Evolutionary conservation across 2,797 vertebrate genomes (phyloP).

Genomic region (Pogonophryne albipinna): DNA sequence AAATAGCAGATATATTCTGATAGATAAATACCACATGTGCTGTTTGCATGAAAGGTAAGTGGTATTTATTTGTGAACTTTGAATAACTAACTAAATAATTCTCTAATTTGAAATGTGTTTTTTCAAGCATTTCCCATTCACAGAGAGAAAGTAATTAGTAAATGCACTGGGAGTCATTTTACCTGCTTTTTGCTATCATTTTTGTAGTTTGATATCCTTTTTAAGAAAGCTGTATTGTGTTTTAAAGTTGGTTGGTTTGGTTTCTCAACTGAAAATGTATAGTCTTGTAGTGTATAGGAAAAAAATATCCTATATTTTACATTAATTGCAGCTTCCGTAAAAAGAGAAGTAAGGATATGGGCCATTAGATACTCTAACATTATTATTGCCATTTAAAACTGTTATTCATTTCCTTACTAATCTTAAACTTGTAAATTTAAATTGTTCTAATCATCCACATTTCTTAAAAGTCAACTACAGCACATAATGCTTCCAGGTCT

Average conservation of each 20-base stretch:
- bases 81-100: not conserved
- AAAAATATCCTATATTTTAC: no score
- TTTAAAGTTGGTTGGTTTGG: not conserved
- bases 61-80: not conserved
- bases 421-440: conserved; percentile 19
- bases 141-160: no score
- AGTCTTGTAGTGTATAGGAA: not conserved
- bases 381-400: no score
- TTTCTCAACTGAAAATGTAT: not conserved
- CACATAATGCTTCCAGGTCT: not conserved
- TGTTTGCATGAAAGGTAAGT: not conserved
- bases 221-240: not conserved
- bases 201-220: not conserved
- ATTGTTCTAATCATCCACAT: conserved; percentile 28
- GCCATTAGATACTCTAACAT: no score
- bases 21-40: not conserved
- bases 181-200: not conserved
- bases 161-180: not conserved
- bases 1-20: not conserved
- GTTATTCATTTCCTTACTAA: conserved; percentile 1
- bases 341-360: no score
- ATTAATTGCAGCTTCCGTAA: no score
- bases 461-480: conserved; percentile 10
- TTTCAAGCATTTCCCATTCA: not conserved
- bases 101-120: not conserved